These are phyloP conservation scores for Turdus rufiventris DNA, from an alignment of 2,113 vertebrate genomes.

Conservation along the genomic window DNA sequence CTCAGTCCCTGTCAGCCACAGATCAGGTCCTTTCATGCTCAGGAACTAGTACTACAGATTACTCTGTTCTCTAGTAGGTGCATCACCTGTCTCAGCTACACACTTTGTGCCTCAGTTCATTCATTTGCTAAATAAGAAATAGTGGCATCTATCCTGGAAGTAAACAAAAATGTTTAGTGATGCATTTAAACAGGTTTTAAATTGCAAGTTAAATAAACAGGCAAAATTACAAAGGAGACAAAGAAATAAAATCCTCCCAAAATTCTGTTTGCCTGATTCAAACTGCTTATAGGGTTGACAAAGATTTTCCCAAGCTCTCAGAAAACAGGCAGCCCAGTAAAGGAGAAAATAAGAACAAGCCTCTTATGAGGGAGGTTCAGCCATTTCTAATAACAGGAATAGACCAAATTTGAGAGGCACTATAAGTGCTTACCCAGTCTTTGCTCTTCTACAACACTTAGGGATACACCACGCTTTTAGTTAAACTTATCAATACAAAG, in stretches of 20 bases:
- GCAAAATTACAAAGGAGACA: neutral
- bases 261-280: neutral
- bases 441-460: neutral
- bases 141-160: neutral
- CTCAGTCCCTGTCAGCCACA: neutral
- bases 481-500: neutral
- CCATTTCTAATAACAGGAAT: neutral
- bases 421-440: accelerated
- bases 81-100: neutral
- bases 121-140: neutral
- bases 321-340: neutral
- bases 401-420: neutral
- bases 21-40: neutral
- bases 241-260: neutral
- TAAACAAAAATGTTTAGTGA: neutral
- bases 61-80: neutral
- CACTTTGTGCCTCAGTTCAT: neutral
- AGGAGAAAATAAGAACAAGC: neutral
- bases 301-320: neutral
- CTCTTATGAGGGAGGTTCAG: neutral
- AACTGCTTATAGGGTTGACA: neutral
- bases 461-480: neutral
- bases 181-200: neutral
- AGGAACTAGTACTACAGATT: neutral
- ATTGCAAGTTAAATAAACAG: neutral